A percentile compares a stretch with the other conserved stretches of the same genome.
These are phyloP conservation scores for Lanius collurio DNA, from an alignment of 2,113 vertebrate species.

Conservation along the genomic window DNA sequence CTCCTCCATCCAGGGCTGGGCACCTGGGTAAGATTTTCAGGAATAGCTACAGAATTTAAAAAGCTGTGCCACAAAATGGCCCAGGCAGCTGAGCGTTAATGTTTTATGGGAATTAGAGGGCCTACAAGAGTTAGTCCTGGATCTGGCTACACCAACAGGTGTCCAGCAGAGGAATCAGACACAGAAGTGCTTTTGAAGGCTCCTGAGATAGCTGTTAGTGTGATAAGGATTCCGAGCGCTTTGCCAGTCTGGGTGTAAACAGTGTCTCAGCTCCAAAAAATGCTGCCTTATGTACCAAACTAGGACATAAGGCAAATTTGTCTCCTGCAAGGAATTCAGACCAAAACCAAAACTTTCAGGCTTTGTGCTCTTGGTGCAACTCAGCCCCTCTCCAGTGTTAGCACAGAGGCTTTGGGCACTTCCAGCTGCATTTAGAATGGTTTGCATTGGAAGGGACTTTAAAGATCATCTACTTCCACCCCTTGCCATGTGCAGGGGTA, in stretches of 20 bases:
- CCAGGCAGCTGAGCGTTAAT: background rate
- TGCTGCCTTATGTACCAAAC: background rate
- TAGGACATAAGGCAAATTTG: background rate
- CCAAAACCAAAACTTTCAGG: background rate
- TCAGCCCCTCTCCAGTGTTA: background rate
- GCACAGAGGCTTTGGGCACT: background rate
- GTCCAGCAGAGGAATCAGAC: background rate
- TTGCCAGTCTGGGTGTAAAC: background rate
- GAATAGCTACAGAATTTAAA: background rate
- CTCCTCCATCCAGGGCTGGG: background rate
- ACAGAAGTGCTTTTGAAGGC: background rate
- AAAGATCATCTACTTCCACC: background rate
- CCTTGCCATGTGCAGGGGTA: background rate
- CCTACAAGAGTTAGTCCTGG: background rate
- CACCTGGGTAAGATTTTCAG: background rate
- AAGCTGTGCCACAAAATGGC: background rate
- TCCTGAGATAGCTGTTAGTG: background rate
- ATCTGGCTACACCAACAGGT: background rate
- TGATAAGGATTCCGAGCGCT: background rate
- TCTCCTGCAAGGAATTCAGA: background rate
- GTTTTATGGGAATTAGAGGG: background rate
- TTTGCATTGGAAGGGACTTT: background rate
- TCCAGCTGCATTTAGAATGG: background rate
- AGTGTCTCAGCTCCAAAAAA: background rate
- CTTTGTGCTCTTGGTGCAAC: background rate